These are phyloP conservation scores for Phengaris arion DNA, from an alignment of 2,888 invertebrate species.

Conservation along the genomic window DNA sequence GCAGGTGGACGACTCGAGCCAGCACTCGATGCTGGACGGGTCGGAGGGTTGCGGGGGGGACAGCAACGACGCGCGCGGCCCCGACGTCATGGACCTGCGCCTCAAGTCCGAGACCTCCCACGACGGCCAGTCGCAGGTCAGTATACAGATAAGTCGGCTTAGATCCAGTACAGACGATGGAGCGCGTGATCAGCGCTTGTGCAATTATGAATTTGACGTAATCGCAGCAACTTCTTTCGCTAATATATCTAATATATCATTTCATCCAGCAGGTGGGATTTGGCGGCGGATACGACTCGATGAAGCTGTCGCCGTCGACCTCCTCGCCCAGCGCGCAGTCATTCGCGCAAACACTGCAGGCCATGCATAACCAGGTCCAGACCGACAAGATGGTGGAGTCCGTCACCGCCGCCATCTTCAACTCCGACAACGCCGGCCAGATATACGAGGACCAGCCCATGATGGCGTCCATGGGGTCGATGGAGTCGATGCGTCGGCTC, in stretches of 20 bases:
- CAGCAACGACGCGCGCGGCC: conserved; percentile 44
- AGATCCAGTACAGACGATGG: not conserved
- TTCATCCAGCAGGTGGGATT: conserved; percentile 49
- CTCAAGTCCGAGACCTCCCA: conserved; percentile 81
- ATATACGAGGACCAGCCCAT: conserved; percentile 57
- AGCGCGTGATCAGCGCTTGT: not conserved
- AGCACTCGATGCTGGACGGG: conserved; percentile 77
- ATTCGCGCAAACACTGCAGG: conserved; percentile 72
- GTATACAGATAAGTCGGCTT: conserved; percentile 23
- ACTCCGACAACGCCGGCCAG: conserved; percentile 59
- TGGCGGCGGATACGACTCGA: conserved; percentile 68
- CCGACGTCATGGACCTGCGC: conserved; percentile 82
- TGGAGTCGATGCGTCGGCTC: conserved; percentile 59
- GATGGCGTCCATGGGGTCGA: conserved; percentile 45
- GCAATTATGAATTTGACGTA: not conserved
- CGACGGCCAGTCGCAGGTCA: conserved; percentile 56
- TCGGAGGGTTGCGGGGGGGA: conserved; percentile 54
- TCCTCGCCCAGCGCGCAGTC: conserved; percentile 58
- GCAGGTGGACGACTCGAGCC: conserved; percentile 85
- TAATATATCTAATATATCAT: not conserved
- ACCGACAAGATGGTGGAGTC: conserved; percentile 77
- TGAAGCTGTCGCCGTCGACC: conserved; percentile 77
- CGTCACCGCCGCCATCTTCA: conserved; percentile 75
- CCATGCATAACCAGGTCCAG: conserved; percentile 72
- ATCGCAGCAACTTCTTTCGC: not conserved